Conservation (phyloP, 2,888 invertebrate species). For the Leuctra nigra region DNA sequence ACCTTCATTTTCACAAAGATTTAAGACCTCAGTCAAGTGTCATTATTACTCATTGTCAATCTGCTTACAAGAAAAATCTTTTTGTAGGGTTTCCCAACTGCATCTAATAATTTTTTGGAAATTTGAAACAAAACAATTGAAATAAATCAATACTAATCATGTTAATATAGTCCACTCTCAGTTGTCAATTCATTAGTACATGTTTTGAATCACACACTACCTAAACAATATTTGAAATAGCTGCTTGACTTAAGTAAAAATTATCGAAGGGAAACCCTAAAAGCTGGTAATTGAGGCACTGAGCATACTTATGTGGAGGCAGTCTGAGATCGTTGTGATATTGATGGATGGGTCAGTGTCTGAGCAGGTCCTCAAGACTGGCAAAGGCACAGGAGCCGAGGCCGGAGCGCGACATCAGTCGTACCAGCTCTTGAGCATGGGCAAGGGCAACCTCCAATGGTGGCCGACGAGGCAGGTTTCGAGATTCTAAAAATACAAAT, state of each 20-base stretch:
- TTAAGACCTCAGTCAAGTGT: too few relatives aligned
- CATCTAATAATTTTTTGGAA: too few relatives aligned
- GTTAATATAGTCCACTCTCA: neutral
- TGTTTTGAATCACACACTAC: too few relatives aligned
- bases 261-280: too few relatives aligned
- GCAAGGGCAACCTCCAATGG: conserved; percentile 89
- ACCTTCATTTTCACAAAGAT: too few relatives aligned
- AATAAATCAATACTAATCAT: too few relatives aligned
- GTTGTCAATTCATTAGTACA: neutral
- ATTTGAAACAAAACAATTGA: too few relatives aligned
- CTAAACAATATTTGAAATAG: too few relatives aligned
- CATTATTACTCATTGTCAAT: too few relatives aligned
- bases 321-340: conserved; percentile 20
- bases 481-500: conserved; percentile 80
- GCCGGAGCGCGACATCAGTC: conserved; percentile 82
- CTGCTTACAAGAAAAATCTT: too few relatives aligned
- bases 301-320: conserved; percentile 21
- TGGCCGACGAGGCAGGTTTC: conserved; percentile 83
- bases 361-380: conserved; percentile 76
- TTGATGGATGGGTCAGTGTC: conserved; percentile 45
- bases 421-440: conserved; percentile 83
- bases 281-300: conserved; percentile 19
- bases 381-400: conserved; percentile 94
- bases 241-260: too few relatives aligned
- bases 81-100: too few relatives aligned